Base-by-base conservation (phyloP, 1,140 invertebrate species). In the Heliconius hewitsoni region DNA sequence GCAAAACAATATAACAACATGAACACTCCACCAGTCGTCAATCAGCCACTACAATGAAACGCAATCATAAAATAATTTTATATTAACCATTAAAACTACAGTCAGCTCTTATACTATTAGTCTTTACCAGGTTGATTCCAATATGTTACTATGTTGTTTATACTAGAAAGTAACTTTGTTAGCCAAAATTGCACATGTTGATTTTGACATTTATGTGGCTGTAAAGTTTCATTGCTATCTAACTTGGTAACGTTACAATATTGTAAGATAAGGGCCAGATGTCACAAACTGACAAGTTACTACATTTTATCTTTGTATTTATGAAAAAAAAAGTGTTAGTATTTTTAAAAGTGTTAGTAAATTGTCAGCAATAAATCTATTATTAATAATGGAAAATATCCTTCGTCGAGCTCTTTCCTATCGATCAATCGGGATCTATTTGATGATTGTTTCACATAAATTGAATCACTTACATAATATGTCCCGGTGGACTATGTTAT, bases 121-220 rank as follows among this genome's bases (percentile, higher is more conserved):
- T 8, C 57, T 60, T 60, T 27, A 27, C 57, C 57, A 11, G 57
- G 57, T n/a, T 27, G 19, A 60, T 9, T 60, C 2, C n/a, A 23
- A 27, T 0, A 60, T 23, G 57, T 3, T 60, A 60, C 57, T 60
- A 60, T 60, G 57, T 60, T 23, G 57, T 60, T 60, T 60, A 60
- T 60, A 60, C 27, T 60, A 60, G 57, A 60, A 60, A 23, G 19
- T 60, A 60, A 60, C 57, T 66, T 66, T 66, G 60, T 66, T 66
- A 27, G 11, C 23, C 9, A 23, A 66, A 66, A 66, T 23, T 27
- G 57, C 8, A 66, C 3, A 66, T 66, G 57, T 66, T 66, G 57
- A 66, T 66, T 66, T 30, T 66, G 57, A 66, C 57, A 66, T 66
- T 66, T 66, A 66, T 66, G 57, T 11, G 23, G 23, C 23, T 66